A percentile compares a stretch with the other conserved stretches of the same genome.
Evolutionary conservation across 2,797 vertebrate species (phyloP).

Genomic region (Fundulus diaphanus): DNA sequence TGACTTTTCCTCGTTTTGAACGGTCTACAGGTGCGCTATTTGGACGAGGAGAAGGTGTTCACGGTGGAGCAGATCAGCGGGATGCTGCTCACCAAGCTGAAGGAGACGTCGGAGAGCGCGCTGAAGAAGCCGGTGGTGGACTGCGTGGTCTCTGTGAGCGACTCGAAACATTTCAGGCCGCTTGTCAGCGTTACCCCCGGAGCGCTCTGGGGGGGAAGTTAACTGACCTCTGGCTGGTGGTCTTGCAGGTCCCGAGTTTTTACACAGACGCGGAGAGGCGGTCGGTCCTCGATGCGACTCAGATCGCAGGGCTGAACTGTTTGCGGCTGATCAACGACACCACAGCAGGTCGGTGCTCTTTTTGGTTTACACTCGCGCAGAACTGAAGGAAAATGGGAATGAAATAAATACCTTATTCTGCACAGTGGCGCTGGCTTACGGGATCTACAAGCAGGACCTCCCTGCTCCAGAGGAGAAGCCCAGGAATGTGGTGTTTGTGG

Average conservation of each 20-base stretch:
- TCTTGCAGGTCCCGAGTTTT: slow-evolving; percentile 91
- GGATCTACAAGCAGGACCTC: slow-evolving; percentile 98
- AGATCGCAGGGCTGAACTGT: slow-evolving; percentile 97
- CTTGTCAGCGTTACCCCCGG: background rate
- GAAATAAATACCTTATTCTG: background rate
- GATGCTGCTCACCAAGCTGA: slow-evolving; percentile 96
- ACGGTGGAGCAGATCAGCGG: slow-evolving; percentile 94
- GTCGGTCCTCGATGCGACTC: slow-evolving; percentile 93
- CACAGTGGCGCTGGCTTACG: slow-evolving; percentile 95
- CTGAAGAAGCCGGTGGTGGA: slow-evolving; percentile 97
- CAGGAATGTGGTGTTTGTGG: slow-evolving; percentile 95
- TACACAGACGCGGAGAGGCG: slow-evolving; percentile 95
- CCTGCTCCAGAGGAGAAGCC: slow-evolving; percentile 94
- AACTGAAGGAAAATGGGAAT: background rate
- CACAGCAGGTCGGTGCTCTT: slow-evolving; percentile 87
- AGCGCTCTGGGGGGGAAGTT: slow-evolving; percentile 1
- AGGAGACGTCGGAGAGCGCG: slow-evolving; percentile 93
- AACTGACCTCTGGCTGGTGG: slow-evolving; percentile 11
- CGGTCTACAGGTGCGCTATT: slow-evolving; percentile 88
- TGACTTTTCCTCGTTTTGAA: background rate
- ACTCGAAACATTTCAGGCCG: slow-evolving; percentile 3
- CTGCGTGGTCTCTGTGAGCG: slow-evolving; percentile 95
- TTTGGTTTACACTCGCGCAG: background rate
- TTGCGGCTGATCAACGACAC: slow-evolving; percentile 94
- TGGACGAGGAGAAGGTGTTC: slow-evolving; percentile 96